A percentile compares a stretch with the other conserved stretches of the same genome.
These are phyloP conservation scores for Artibeus lituratus DNA, from an alignment of 2,797 vertebrate species.

Conservation along the genomic window DNA sequence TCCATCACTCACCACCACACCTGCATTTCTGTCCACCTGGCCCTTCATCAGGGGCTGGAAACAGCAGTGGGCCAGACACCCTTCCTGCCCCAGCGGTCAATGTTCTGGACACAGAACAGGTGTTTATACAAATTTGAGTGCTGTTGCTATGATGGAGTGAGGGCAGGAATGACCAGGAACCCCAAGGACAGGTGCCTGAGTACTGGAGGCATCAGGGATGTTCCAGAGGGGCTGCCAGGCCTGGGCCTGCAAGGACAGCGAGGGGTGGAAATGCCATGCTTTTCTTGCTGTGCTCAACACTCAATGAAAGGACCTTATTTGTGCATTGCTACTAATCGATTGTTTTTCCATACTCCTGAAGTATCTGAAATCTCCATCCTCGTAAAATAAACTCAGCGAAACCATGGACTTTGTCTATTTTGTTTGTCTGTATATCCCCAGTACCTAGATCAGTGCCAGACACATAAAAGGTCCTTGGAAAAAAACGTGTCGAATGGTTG, in stretches of 20 bases:
- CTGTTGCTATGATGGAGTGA: accelerated
- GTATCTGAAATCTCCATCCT: background rate
- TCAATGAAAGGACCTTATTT: background rate
- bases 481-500: background rate
- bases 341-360: background rate
- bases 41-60: background rate
- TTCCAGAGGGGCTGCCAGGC: background rate
- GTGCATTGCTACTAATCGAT: accelerated
- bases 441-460: background rate
- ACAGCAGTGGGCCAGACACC: accelerated
- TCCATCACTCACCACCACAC: accelerated
- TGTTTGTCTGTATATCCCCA: background rate
- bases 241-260: accelerated
- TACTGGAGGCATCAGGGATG: background rate
- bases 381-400: background rate
- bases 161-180: background rate
- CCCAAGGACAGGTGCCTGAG: accelerated
- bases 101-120: background rate
- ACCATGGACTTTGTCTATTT: background rate
- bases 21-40: background rate
- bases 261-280: accelerated
- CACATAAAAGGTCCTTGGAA: background rate
- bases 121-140: background rate
- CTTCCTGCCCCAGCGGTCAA: background rate
- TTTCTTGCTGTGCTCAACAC: accelerated